Conservation (phyloP, 2,888 invertebrate genomes). For the Leptinotarsa peninsularis region DNA sequence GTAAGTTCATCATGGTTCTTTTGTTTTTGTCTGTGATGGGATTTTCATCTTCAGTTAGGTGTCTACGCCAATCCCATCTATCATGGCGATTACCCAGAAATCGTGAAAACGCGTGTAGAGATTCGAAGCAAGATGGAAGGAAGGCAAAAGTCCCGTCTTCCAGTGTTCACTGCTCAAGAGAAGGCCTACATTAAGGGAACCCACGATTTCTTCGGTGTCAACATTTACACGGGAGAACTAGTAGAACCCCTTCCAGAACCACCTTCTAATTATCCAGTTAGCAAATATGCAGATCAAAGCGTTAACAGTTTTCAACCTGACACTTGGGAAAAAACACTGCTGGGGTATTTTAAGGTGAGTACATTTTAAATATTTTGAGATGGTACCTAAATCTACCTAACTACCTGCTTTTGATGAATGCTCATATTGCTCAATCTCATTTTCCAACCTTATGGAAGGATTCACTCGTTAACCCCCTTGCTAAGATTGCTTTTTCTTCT, state of each 20-base stretch:
- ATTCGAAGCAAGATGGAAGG: constrained; percentile 72
- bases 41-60: constrained; percentile 42
- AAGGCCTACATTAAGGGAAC: constrained; percentile 72
- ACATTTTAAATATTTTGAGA: not conserved
- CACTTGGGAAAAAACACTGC: constrained; percentile 34
- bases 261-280: constrained; percentile 35
- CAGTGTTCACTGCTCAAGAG: constrained; percentile 72
- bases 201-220: constrained; percentile 80
- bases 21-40: not conserved
- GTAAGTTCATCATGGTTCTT: constrained; percentile 59
- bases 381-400: too few species aligned
- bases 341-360: constrained; percentile 25
- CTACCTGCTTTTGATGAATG: too few species aligned
- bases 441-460: too few species aligned
- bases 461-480: too few species aligned
- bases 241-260: constrained; percentile 49
- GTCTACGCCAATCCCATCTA: constrained; percentile 71
- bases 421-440: too few species aligned
- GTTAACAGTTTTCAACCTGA: constrained; percentile 29
- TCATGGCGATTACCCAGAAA: constrained; percentile 74
- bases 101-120: constrained; percentile 73
- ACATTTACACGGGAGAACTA: constrained; percentile 75
- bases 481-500: too few species aligned
- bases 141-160: constrained; percentile 72
- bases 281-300: constrained; percentile 33